A percentile compares a stretch with the other conserved stretches of the same genome.
These are phyloP conservation scores for Lineus longissimus DNA, from an alignment of 1,140 invertebrate genomes.

Conservation along the genomic window DNA sequence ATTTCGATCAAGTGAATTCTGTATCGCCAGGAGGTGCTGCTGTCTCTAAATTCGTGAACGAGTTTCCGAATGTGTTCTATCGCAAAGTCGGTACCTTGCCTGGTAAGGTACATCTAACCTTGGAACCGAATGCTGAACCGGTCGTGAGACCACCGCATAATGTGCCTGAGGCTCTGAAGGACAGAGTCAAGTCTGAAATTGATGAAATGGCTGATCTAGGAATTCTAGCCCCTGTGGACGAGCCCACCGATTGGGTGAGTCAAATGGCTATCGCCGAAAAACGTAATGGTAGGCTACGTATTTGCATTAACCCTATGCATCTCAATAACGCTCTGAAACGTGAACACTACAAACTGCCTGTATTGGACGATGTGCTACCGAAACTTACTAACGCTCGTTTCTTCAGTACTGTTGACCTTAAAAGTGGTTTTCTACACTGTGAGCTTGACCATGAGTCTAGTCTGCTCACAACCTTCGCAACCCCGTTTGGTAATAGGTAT, in stretches of 20 bases:
- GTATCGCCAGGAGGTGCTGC: neutral
- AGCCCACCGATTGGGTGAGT: slow-evolving; percentile 2
- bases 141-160: neutral
- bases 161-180: neutral
- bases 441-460: slow-evolving; percentile 14
- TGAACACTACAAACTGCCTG: slow-evolving; percentile 6
- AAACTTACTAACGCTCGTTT: neutral
- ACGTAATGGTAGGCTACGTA: neutral
- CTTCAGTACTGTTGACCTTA: slow-evolving; percentile 45
- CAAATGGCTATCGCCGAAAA: slow-evolving; percentile 3
- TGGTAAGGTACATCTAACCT: neutral
- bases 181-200: neutral
- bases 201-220: neutral
- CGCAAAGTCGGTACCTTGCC: neutral
- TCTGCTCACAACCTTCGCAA: slow-evolving; percentile 21
- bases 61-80: neutral
- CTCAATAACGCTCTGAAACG: slow-evolving; percentile 4
- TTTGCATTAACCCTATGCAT: neutral
- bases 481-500: slow-evolving; percentile 28
- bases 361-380: neutral
- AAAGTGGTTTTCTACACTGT: slow-evolving; percentile 43
- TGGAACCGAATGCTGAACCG: neutral
- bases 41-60: too few species aligned
- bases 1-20: neutral
- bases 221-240: neutral